phyloP scores from a whole-genome alignment of 2,888 invertebrate species.

The Carpatolechia fugitivella region DNA sequence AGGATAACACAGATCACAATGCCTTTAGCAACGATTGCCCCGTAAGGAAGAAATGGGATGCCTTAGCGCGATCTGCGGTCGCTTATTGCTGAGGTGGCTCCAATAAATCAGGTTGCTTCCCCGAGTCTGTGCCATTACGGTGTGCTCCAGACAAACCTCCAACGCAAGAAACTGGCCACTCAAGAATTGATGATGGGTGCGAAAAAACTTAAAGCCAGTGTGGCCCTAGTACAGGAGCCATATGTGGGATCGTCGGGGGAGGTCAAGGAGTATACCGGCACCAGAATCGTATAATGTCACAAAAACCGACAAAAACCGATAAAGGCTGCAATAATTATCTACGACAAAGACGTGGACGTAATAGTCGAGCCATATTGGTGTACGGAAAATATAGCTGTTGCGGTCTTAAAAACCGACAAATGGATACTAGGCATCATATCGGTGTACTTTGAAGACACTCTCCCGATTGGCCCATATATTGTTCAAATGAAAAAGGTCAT shows the following conservation, averaged over 20 bases:
- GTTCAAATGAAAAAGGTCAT: too few relatives aligned
- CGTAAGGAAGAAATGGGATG: too few relatives aligned
- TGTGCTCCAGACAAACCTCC: neutral
- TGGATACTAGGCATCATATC: neutral
- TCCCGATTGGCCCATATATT: conserved; percentile 12
- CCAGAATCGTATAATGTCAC: neutral
- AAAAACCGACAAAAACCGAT: too few relatives aligned
- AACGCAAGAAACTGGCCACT: neutral
- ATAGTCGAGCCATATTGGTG: too few relatives aligned
- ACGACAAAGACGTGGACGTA: too few relatives aligned
- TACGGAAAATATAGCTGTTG: neutral
- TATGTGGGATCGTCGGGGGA: neutral
- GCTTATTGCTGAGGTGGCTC: neutral
- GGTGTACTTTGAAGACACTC: neutral
- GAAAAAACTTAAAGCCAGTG: neutral
- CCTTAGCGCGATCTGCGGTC: neutral
- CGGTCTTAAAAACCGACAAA: neutral
- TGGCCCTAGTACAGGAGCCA: neutral
- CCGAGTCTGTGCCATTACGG: too few relatives aligned
- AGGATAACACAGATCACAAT: too few relatives aligned
- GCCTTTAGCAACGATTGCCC: too few relatives aligned
- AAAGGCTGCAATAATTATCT: too few relatives aligned
- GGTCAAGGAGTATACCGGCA: neutral
- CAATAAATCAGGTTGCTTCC: neutral
- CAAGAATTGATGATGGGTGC: neutral